Evolutionary conservation across 2,797 vertebrate genomes (phyloP), one percentile per base, ranked within the genome.

Genomic region (Onychomys torridus): DNA sequence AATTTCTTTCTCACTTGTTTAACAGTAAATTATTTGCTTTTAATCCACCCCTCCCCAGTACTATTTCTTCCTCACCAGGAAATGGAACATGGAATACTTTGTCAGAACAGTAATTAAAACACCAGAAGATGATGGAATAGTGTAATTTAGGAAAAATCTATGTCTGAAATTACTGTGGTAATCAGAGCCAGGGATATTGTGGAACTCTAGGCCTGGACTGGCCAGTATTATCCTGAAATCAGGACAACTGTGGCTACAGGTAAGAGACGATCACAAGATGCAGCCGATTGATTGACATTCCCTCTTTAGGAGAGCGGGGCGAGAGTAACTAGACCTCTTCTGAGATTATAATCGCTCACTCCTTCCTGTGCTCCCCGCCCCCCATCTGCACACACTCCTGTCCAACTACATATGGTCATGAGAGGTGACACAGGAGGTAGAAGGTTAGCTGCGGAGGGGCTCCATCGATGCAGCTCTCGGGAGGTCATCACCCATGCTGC

Each of bases 1-100:
- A 94, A 81, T 12, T 96, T 84, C 52, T 87, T 95, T 83, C 85
- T 87, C 21, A 91, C 59, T 78, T 93, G 86, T 82, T 95, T 93
- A 94, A 89, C 49, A 91, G 85, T 23, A 63, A 86, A 90, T 93
- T 91, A 89, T 71, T 90, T 75, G 27, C 17, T 34, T 95, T 95
- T 83, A 23, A 25, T 19, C 84, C 79, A 40, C 63, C 52, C 83
- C 23, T 4, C 29, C 73, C n/a, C 46, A 37, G 32, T 16, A 65
- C 85, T 75, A 23, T 67, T 82, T 79, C 23, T 94, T 69, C 34
- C 40, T 92, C 69, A 76, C 37, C 34, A 84, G 34, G 52, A 83
- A 46, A 91, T 92, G 29, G 52, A 88, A 81, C 46, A 61, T 12
- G 63, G 55, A 67, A 25, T 49, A 88, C 7, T 67, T 65, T 85